Base-by-base conservation (phyloP, 2,888 invertebrate genomes). In the Eilema sororculum region DNA sequence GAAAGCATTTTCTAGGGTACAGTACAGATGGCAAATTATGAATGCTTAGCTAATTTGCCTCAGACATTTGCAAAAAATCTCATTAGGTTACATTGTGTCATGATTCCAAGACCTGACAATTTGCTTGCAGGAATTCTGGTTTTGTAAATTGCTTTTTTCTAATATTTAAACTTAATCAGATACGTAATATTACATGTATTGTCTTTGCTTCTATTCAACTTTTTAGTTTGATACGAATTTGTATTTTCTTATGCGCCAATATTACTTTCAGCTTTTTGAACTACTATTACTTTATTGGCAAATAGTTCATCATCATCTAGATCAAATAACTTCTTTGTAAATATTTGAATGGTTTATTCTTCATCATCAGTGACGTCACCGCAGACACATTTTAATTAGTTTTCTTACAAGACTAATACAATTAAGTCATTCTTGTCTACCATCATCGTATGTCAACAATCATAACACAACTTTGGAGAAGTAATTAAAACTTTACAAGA, bases 401-500 rank as follows among this genome's bases (percentile, higher is more conserved):
- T 30, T 12, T 30, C 41, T 25, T 16, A 41, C n/a, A n/a, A 37
- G n/a, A 46, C 33, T 12, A 52, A 16, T 24, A 10, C 28, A 56
- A 56, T 62, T 30, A 62, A 69, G 20, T 20, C 64, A 57, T 58
- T 24, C 0, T 30, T 64, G 22, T 28, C 64, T 16, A 22, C 64
- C 24, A 16, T 59, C 20, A 65, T 69, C 41, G 59, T 41, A 25
- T 69, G 69, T 33, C 64, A 69, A 69, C 64, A 60, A 59, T 61
- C 57, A 68, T 63, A 67, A 71, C 59, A 60, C 16, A 60, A 65
- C 33, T 58, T 64, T 52, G 22, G 13, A 37, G 28, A 71, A 67
- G 67, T 57, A 64, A 71, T n/a, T 64, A 67, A 64, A 67, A 71
- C 52, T 71, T 71, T 25, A 2, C 52, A 20, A 67, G 62, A 13